These are phyloP conservation scores for Plectus sambesii DNA, from an alignment of 1,140 invertebrate genomes.

Conservation along the genomic window DNA sequence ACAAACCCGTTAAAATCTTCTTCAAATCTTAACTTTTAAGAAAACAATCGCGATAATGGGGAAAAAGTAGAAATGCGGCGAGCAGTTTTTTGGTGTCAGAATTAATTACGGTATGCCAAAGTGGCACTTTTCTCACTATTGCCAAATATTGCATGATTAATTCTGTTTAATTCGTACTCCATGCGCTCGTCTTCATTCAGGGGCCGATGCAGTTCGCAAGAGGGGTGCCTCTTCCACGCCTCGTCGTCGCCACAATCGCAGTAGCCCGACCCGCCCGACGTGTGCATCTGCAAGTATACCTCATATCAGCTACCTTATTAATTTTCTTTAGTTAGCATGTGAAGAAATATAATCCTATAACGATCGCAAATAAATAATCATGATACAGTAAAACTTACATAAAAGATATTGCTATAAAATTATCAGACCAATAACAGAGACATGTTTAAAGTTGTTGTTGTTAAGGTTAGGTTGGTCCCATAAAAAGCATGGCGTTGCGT, in stretches of 20 bases:
- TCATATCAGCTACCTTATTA: too few species aligned
- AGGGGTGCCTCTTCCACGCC: constrained; percentile 35
- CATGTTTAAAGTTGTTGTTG: too few species aligned
- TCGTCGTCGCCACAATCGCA: constrained; percentile 43
- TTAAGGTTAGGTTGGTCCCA: constrained; percentile 1
- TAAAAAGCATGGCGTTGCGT: constrained; percentile 32
- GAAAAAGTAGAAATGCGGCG: constrained; percentile 1
- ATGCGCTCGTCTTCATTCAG: constrained; percentile 12
- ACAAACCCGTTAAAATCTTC: too few species aligned
- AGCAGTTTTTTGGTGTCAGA: too few species aligned
- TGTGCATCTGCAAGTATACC: too few species aligned
- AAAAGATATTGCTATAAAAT: constrained; percentile 8
- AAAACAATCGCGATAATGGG: constrained; percentile 7
- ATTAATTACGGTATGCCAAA: too few species aligned
- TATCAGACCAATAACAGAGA: too few species aligned
- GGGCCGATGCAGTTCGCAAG: constrained; percentile 31
- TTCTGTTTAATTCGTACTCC: neutral
- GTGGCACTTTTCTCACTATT: too few species aligned
- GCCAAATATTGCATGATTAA: neutral
- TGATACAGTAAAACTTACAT: constrained; percentile 15
- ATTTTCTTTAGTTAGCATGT: too few species aligned
- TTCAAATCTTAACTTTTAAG: constrained; percentile 2
- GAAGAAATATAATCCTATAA: neutral
- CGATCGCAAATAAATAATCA: neutral
- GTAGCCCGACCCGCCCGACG: constrained; percentile 37